Conservation (phyloP, 2,797 vertebrate species). For the Hoplostethus atlanticus region DNA sequence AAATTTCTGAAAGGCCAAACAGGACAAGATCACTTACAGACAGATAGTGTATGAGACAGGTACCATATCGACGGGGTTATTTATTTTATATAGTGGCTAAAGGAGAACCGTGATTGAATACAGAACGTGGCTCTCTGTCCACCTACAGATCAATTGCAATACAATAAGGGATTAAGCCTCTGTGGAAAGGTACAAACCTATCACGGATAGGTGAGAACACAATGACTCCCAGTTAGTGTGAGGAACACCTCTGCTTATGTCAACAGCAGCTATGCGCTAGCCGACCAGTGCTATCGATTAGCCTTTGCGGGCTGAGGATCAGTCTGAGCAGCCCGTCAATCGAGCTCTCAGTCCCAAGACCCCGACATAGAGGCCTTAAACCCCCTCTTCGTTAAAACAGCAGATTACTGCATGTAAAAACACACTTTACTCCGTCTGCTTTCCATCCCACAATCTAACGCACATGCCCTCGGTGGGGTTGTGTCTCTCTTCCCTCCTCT, state of each 20-base stretch:
- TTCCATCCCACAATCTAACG: conserved; percentile 36
- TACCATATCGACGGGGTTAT: conserved; percentile 36
- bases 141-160: conserved; percentile 50
- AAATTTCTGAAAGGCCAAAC: conserved; percentile 44
- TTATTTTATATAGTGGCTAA: conserved; percentile 47
- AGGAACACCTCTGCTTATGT: not conserved
- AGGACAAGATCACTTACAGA: conserved; percentile 34
- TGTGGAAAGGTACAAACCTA: conserved; percentile 7
- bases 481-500: conserved; percentile 42
- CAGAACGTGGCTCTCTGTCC: conserved; percentile 43
- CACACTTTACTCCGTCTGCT: conserved; percentile 43
- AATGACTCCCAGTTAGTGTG: not conserved
- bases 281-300: conserved; percentile 2
- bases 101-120: conserved; percentile 53
- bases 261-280: not conserved
- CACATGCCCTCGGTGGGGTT: conserved; percentile 25
- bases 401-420: conserved; percentile 37
- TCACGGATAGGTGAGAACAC: not conserved
- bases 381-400: conserved; percentile 44
- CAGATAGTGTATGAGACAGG: conserved; percentile 17
- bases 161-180: conserved; percentile 25
- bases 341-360: conserved; percentile 15
- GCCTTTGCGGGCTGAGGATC: not conserved
- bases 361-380: conserved; percentile 33
- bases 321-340: conserved; percentile 21